Conservation (phyloP, 2,888 invertebrate species). For the Odontomyia ornata region DNA sequence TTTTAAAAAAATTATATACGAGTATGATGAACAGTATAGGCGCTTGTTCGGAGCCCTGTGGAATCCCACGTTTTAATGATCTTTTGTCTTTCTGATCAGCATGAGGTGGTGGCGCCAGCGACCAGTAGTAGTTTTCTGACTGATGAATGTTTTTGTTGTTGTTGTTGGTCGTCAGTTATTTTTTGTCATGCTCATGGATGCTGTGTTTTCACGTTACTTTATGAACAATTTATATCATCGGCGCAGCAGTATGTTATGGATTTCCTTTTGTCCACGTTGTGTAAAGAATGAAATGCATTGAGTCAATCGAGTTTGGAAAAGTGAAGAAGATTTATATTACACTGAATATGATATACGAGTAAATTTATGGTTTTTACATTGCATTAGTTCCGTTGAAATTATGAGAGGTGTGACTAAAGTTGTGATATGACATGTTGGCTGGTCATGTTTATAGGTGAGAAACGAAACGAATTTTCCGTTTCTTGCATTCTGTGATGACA, state of each 20-base stretch:
- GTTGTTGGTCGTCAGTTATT: neutral
- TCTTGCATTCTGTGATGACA: too few relatives aligned
- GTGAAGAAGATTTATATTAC: too few relatives aligned
- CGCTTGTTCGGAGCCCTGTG: constrained; percentile 25
- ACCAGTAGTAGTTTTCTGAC: constrained; percentile 34
- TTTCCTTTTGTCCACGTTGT: neutral
- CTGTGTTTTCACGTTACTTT: too few relatives aligned
- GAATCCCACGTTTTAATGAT: constrained; percentile 42
- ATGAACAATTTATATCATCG: neutral
- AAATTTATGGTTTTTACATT: too few relatives aligned
- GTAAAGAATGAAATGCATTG: neutral
- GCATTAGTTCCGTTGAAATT: too few relatives aligned
- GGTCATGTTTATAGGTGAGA: too few relatives aligned
- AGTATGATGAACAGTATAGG: constrained; percentile 11
- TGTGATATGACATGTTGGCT: too few relatives aligned
- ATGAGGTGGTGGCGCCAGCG: constrained; percentile 52
- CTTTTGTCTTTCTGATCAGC: constrained; percentile 48
- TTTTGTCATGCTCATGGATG: neutral
- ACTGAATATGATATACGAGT: too few relatives aligned
- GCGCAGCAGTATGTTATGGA: neutral
- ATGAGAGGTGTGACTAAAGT: too few relatives aligned
- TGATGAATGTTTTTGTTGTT: neutral
- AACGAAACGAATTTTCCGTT: too few relatives aligned
- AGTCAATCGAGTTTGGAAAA: too few relatives aligned
- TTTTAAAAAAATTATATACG: neutral